Evolutionary conservation across 2,113 vertebrate genomes (phyloP).

Genomic region (Channa maculata): DNA sequence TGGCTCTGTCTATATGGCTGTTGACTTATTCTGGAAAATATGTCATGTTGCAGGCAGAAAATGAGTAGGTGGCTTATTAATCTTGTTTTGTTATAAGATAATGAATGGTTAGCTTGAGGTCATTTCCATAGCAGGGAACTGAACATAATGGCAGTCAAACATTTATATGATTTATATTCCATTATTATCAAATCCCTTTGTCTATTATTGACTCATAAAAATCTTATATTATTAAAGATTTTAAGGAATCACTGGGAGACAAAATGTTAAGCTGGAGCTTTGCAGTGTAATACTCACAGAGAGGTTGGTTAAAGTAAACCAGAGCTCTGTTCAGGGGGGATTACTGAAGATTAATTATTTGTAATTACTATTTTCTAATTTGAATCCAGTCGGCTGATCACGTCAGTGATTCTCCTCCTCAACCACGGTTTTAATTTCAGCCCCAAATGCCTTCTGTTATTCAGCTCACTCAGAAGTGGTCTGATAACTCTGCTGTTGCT

Average conservation of each 20-base stretch:
- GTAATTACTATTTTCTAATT: slow-evolving; percentile 67
- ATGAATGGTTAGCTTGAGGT: slow-evolving; percentile 4
- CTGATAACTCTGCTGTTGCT: slow-evolving; percentile 37
- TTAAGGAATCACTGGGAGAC: neutral
- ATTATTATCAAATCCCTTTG: neutral
- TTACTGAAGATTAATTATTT: slow-evolving; percentile 61
- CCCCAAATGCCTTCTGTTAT: slow-evolving; percentile 33
- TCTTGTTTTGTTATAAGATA: neutral
- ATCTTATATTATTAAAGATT: neutral
- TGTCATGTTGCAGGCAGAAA: neutral
- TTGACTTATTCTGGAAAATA: slow-evolving; percentile 15
- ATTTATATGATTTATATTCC: neutral
- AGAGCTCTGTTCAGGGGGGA: slow-evolving; percentile 27
- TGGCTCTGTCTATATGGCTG: slow-evolving; percentile 5
- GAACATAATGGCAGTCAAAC: neutral
- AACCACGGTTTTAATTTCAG: slow-evolving; percentile 56
- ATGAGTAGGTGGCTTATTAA: slow-evolving; percentile 13
- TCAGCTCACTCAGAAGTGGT: slow-evolving; percentile 41
- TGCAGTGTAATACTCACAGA: neutral
- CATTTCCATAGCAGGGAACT: neutral
- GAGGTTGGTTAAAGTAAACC: slow-evolving; percentile 23
- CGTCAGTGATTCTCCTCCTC: slow-evolving; percentile 51
- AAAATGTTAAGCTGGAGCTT: slow-evolving; percentile 12
- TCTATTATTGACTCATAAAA: neutral
- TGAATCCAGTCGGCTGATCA: slow-evolving; percentile 54